Percentiles rank a stretch among this genome's conserved stretches.
Evolutionary conservation across 2,113 vertebrate species (phyloP).

Genomic region (Festucalex cinctus): DNA sequence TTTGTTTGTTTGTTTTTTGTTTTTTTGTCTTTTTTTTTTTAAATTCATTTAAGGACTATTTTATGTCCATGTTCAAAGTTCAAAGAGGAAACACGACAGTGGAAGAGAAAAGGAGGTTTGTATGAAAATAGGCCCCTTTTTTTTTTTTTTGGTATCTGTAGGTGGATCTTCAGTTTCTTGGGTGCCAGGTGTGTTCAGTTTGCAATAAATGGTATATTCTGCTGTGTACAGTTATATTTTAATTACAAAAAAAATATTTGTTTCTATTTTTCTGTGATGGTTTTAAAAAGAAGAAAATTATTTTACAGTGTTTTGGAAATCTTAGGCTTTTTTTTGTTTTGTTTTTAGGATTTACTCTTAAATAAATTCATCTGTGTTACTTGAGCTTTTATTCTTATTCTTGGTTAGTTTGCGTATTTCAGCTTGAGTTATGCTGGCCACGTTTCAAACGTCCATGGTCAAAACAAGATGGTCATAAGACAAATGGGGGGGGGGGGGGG

Average conservation of each 20-base stretch:
- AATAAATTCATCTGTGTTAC: slow-evolving; percentile 50
- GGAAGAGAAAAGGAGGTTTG: slow-evolving; percentile 23
- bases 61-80: background rate
- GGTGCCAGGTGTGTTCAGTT: slow-evolving; percentile 70
- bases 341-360: slow-evolving; percentile 72
- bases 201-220: slow-evolving; percentile 75
- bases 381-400: slow-evolving; percentile 8
- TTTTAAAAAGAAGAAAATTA: slow-evolving; percentile 75
- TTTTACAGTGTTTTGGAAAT: slow-evolving; percentile 72
- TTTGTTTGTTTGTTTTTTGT: too few relatives aligned
- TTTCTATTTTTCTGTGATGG: slow-evolving; percentile 74
- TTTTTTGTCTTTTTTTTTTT: too few relatives aligned
- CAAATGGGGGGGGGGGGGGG: too few relatives aligned
- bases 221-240: slow-evolving; percentile 78
- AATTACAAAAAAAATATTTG: slow-evolving; percentile 66
- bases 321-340: slow-evolving; percentile 63
- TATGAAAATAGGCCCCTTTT: slow-evolving; percentile 24
- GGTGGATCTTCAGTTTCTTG: slow-evolving; percentile 61
- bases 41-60: slow-evolving; percentile 3
- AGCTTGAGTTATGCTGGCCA: too few relatives aligned
- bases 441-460: background rate
- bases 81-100: background rate
- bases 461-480: background rate
- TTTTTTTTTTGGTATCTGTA: slow-evolving; percentile 56
- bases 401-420: background rate